phyloP scores from a whole-genome alignment of 2,888 invertebrate genomes.

The Thera obeliscata region DNA sequence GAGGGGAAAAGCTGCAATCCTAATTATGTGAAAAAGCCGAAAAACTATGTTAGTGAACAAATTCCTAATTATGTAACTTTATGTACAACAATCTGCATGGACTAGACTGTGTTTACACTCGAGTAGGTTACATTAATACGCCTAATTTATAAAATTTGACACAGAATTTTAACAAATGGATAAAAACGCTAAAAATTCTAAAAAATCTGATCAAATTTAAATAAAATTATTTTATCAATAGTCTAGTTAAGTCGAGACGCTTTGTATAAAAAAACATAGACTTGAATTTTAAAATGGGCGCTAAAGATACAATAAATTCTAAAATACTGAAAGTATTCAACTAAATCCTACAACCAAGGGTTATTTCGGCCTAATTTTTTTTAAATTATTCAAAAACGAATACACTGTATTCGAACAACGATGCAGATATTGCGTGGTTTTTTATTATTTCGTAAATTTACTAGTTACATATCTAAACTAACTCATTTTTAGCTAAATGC shows the following conservation, averaged over 20 bases:
- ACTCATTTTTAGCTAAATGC: slow-evolving; percentile 15
- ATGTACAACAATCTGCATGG: slow-evolving; percentile 33
- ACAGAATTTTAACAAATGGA: slow-evolving; percentile 23
- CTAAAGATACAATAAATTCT: slow-evolving; percentile 9
- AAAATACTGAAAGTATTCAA: slow-evolving; percentile 48
- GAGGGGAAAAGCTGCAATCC: slow-evolving; percentile 30
- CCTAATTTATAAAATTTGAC: slow-evolving; percentile 28
- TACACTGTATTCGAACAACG: not conserved
- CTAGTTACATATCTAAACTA: slow-evolving; percentile 12
- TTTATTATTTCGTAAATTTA: not conserved
- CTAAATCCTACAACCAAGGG: slow-evolving; percentile 62
- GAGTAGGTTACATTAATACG: not conserved
- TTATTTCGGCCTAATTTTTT: slow-evolving; percentile 64
- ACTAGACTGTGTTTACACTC: slow-evolving; percentile 26
- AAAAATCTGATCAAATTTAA: slow-evolving; percentile 4
- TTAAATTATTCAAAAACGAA: slow-evolving; percentile 23
- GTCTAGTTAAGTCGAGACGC: not conserved
- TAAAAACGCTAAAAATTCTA: slow-evolving; percentile 20
- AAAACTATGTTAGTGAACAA: slow-evolving; percentile 19
- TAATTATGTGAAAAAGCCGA: slow-evolving; percentile 25
- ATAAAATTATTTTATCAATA: not conserved
- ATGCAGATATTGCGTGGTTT: no score
- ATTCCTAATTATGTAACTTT: slow-evolving; percentile 15
- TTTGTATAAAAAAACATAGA: slow-evolving; percentile 1
- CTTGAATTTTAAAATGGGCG: not conserved